Conservation (phyloP, 2,797 vertebrate genomes). For the Vultur gryphus region DNA sequence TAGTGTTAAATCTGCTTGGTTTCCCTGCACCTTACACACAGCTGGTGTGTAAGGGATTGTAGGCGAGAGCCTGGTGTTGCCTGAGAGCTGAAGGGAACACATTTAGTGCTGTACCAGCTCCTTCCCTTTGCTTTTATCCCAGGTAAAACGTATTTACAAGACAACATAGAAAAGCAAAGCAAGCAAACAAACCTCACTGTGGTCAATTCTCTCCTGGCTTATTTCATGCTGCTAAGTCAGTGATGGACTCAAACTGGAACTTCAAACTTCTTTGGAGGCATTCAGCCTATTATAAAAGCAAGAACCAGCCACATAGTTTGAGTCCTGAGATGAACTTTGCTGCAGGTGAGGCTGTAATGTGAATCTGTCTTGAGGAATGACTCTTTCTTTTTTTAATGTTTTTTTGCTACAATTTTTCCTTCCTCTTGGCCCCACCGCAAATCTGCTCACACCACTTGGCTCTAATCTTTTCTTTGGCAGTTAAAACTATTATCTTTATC, state of each 20-base stretch:
- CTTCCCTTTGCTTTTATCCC: neutral
- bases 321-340: neutral
- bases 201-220: neutral
- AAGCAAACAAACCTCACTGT: neutral
- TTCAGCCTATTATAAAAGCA: neutral
- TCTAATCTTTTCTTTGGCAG: slow-evolving; percentile 35
- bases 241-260: neutral
- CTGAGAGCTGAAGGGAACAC: neutral
- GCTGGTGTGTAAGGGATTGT: neutral
- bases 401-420: neutral
- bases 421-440: neutral
- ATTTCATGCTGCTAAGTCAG: neutral
- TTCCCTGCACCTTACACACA: neutral
- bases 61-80: neutral
- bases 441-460: neutral
- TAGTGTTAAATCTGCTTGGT: neutral
- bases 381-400: neutral
- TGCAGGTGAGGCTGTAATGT: neutral
- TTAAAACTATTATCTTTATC: slow-evolving; percentile 39
- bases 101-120: neutral
- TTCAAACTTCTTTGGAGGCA: neutral
- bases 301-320: neutral
- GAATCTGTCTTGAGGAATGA: neutral
- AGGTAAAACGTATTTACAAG: neutral
- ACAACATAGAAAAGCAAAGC: neutral